Conservation (phyloP, 1,140 invertebrate genomes). For the Calosoma granatense region DNA sequence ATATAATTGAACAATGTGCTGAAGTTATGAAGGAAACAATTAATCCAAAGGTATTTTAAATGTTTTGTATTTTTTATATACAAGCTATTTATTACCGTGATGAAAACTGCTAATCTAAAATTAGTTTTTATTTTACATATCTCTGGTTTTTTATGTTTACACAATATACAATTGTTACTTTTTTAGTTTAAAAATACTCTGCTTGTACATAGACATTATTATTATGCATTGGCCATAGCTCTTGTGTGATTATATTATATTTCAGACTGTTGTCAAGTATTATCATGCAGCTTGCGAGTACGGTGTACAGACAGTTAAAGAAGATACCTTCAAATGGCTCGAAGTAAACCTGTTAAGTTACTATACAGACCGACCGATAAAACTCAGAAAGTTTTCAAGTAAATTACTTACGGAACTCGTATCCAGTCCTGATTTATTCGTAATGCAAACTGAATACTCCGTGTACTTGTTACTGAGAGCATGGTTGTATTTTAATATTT, state of each 20-base stretch:
- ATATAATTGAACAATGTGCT: constrained; percentile 62
- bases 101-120: too few species aligned
- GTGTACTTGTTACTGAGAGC: constrained; percentile 62
- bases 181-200: too few species aligned
- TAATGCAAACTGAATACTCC: constrained; percentile 74
- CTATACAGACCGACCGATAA: constrained; percentile 42
- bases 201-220: too few species aligned
- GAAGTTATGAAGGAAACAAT: constrained; percentile 69
- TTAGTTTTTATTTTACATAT: too few species aligned
- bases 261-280: constrained; percentile 57
- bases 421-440: constrained; percentile 53
- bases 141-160: too few species aligned
- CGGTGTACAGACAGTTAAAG: constrained; percentile 50
- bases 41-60: constrained; percentile 41
- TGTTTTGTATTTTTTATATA: constrained; percentile 8
- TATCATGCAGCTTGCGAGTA: constrained; percentile 59
- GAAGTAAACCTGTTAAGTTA: constrained; percentile 56
- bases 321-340: constrained; percentile 57
- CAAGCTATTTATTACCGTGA: too few species aligned
- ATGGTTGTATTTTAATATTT: constrained; percentile 47
- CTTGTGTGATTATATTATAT: constrained; percentile 11
- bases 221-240: too few species aligned
- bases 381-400: constrained; percentile 33
- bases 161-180: too few species aligned
- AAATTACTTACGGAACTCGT: constrained; percentile 59